A percentile compares a stretch with the other conserved stretches of the same genome.
phyloP scores from a whole-genome alignment of 2,113 vertebrate genomes.

The Phylloscopus trochilus region DNA sequence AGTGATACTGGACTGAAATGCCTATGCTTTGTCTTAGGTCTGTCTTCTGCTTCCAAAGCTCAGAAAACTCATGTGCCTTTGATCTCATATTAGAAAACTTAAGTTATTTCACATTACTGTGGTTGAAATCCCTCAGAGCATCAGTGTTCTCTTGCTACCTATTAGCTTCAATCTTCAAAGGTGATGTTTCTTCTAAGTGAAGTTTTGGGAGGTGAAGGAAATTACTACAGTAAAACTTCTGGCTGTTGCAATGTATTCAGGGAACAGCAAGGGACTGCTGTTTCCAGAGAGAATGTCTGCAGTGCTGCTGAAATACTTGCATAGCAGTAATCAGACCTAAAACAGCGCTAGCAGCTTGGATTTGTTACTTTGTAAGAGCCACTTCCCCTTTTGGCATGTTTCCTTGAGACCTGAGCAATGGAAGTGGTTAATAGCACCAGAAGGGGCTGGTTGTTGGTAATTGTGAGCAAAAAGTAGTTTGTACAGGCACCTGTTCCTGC shows the following conservation, averaged over 20 bases:
- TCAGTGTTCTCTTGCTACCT: not conserved
- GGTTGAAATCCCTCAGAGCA: not conserved
- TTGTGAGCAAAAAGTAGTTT: not conserved
- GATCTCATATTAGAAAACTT: not conserved
- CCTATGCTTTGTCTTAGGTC: not conserved
- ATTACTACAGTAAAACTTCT: not conserved
- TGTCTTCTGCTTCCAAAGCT: not conserved
- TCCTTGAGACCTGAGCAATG: not conserved
- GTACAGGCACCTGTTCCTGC: not conserved
- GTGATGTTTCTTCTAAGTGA: not conserved
- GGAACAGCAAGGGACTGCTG: not conserved
- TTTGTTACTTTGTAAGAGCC: not conserved
- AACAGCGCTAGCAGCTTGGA: not conserved
- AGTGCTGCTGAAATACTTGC: not conserved
- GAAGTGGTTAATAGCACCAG: not conserved
- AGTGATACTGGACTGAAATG: not conserved
- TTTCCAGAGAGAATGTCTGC: not conserved
- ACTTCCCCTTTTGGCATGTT: not conserved
- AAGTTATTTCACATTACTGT: not conserved
- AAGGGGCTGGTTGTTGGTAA: not conserved
- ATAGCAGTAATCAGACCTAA: not conserved
- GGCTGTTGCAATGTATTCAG: not conserved
- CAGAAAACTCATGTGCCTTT: not conserved
- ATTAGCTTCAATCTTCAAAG: not conserved
- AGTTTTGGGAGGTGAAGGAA: not conserved